Base-by-base conservation (phyloP, 2,797 vertebrate species). In the Scolopax rusticola region DNA sequence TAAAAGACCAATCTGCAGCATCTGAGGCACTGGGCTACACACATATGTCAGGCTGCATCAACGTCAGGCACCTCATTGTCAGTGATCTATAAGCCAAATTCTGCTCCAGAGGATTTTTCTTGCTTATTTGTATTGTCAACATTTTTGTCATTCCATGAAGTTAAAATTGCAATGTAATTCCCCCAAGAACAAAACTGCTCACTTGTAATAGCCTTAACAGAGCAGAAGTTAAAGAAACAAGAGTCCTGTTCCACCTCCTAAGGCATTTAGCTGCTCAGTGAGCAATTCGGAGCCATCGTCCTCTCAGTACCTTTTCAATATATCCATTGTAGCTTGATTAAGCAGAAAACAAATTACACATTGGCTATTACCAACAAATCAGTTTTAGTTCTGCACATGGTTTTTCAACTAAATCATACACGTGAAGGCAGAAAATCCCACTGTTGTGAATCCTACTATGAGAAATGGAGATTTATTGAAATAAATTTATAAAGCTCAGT, bases 21-120 rank as follows among this genome's bases (percentile, higher is more conserved):
- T 45, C 21, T 25, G 48, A 81, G 59, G 23, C 54, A 33, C 41
- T 2, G 20, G 47, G 16, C 40, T 60, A 10, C 0, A 2, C 9
- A 18, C 30, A 5, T 11, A 14, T 2, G 8, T 67, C 60, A 30
- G 19, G 27, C 83, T 18, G 61, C 27, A 83, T 12, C 53, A 51
- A 18, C 6, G 0, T n/a, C 43, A 33, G 2, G 0, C 19, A 23
- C 60, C 40, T 53, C 67, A 28, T 25, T 51, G 32, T 32, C 6
- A 48, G 43, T 9, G 23, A 71, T 43, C 61, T 33, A 41, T 1
- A 18, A 63, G 59, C 25, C n/a, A 14, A 64, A 9, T 40, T 79
- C 67, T 54, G 43, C 38, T 70, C 33, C 21, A 24, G 47, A 41
- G 61, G 14, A 32, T 41, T 41, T 78, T 33, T 36, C 6, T 1